A percentile compares a stretch with the other conserved stretches of the same genome.
phyloP scores from a whole-genome alignment of 2,797 vertebrate species.

The Etheostoma nigrum region DNA sequence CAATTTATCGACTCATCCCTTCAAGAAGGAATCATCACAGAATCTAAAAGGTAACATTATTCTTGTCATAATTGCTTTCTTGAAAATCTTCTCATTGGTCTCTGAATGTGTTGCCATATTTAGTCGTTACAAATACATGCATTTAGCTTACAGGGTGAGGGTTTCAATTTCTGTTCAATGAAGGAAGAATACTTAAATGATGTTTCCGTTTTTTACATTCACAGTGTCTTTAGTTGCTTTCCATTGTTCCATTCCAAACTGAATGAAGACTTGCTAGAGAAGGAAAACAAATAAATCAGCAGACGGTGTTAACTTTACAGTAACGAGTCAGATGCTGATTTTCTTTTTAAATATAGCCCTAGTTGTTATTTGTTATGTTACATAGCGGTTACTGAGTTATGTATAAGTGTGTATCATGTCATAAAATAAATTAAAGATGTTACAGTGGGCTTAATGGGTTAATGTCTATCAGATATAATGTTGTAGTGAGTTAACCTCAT shows the following conservation, averaged over 20 bases:
- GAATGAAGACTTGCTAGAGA: too few species aligned
- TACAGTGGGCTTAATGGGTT: background rate
- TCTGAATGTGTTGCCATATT: background rate
- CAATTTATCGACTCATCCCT: background rate
- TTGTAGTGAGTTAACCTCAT: background rate
- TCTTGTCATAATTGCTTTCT: slow-evolving; percentile 7
- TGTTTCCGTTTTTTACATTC: background rate
- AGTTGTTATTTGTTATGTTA: background rate
- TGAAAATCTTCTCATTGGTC: background rate
- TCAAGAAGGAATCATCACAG: slow-evolving; percentile 25
- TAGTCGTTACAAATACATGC: background rate
- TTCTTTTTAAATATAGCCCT: too few species aligned
- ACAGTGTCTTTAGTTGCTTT: background rate
- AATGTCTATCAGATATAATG: background rate
- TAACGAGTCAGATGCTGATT: too few species aligned
- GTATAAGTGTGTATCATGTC: background rate
- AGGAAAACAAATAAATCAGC: too few species aligned
- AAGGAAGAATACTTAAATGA: background rate
- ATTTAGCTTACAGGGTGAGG: background rate
- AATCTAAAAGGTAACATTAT: slow-evolving; percentile 60
- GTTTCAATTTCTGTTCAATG: background rate
- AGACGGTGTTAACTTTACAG: too few species aligned
- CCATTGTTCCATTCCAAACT: background rate
- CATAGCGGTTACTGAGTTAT: background rate
- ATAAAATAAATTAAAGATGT: background rate